Evolutionary conservation across 35 echinoderm and acorn worm genomes (phyloP).

Genomic region (Lytechinus pictus): DNA sequence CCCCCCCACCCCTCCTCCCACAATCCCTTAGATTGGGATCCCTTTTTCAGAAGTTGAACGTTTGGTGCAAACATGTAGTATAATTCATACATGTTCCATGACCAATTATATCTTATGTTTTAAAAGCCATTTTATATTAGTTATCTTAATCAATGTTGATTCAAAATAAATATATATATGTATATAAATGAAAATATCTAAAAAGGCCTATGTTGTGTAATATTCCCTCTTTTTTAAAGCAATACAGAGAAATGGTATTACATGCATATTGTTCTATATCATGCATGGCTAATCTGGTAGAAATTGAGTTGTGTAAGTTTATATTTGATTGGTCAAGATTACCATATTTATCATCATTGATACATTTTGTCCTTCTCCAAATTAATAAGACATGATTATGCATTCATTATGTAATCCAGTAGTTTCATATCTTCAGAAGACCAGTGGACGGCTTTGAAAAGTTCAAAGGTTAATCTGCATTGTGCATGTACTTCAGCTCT

Average conservation of each 20-base stretch:
- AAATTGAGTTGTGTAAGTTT: neutral
- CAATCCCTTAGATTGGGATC: neutral
- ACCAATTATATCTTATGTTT: too few species aligned
- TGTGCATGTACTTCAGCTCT: too few species aligned
- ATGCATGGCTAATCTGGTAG: neutral
- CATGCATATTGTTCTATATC: too few species aligned
- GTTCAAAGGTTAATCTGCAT: neutral
- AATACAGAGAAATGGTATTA: too few species aligned
- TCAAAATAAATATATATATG: too few species aligned
- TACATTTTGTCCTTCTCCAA: neutral
- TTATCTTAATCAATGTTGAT: too few species aligned
- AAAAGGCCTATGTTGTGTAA: too few species aligned
- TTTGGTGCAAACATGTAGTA: neutral
- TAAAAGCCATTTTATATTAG: too few species aligned
- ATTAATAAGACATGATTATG: neutral
- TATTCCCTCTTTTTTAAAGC: too few species aligned
- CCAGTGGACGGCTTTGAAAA: neutral
- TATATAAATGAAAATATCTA: too few species aligned
- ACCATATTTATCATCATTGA: neutral
- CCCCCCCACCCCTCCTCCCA: neutral
- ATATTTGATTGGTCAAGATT: neutral
- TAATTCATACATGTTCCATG: neutral
- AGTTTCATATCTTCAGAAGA: neutral
- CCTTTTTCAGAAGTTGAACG: neutral
- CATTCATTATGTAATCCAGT: neutral